phyloP scores from a whole-genome alignment of 92 coral and sea anemone species.

The Palythoa grandis region DNA sequence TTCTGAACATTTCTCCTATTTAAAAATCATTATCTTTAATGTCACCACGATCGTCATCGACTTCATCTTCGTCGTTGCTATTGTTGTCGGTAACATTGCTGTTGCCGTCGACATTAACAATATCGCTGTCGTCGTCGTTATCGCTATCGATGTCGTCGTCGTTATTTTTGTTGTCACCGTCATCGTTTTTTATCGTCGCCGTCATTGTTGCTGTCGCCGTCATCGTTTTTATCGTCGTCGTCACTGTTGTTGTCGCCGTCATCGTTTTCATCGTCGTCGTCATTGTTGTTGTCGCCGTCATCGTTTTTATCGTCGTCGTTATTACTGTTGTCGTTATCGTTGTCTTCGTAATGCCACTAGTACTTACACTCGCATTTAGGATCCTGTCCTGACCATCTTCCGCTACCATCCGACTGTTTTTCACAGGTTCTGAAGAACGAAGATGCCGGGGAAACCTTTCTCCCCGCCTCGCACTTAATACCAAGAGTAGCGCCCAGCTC shows the following conservation, averaged over 20 bases:
- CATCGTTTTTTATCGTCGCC: neutral
- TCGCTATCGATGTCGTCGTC: neutral
- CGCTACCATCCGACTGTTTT: slow-evolving; percentile 57
- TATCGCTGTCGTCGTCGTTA: neutral
- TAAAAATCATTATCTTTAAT: neutral
- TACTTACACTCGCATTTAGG: slow-evolving; percentile 85
- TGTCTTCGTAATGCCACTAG: neutral
- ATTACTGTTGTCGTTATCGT: neutral
- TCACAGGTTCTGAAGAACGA: slow-evolving; percentile 89
- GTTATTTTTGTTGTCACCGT: neutral
- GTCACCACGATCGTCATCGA: neutral
- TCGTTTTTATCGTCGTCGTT: neutral
- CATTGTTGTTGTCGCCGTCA: no score
- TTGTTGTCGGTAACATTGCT: neutral
- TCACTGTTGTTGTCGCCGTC: no score
- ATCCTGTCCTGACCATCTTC: slow-evolving; percentile 85
- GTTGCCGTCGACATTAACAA: neutral
- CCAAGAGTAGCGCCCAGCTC: slow-evolving; percentile 95
- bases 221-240: neutral
- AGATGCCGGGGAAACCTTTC: slow-evolving; percentile 67
- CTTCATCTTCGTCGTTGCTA: neutral
- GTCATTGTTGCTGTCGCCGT: neutral
- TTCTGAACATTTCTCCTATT: no score
- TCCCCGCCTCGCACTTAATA: slow-evolving; percentile 79
- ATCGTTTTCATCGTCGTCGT: no score